Evolutionary conservation across 2,888 invertebrate species (phyloP), one percentile per base, ranked within the genome.

Genomic region (Cataglyphis albicans): DNA sequence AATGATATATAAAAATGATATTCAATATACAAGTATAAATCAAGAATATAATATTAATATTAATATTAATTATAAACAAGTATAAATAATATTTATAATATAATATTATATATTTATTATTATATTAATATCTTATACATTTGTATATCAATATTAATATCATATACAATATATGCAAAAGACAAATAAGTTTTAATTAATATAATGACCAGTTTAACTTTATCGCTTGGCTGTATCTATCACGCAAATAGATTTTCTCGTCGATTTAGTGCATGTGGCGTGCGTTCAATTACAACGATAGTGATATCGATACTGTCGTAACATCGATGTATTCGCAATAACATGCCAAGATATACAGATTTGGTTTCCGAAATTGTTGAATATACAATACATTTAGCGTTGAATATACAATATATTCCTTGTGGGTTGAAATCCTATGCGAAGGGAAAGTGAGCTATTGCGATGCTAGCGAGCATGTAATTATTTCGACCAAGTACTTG

Each of bases 211-310:
- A 83, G 68, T 84, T 83, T 32, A 21, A 87, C 82, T 86, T 83
- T 84, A 83, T 84, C 81, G 32, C 29, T 76, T 38, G 67, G 44
- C n/a, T 25, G 57, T 82, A 82, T 74, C 32, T 80, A 68, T 80
- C 70, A 83, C 64, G 80, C 52, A n/a, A 68, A 70, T 70, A 68
- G 25, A 70, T 57, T 52, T 68, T 35, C 38, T 29, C 72, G 83
- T 25, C 86, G 74, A 86, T 82, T 76, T 76, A 76, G 61, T 70
- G 78, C 78, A 70, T 67, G 85, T 82, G 83, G 74, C 84, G 81
- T 82, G 84, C 83, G 83, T 87, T 85, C 84, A 86, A 89, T 89
- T 87, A 86, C 76, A 85, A 87, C 85, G 80, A 88, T 83, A 88
- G 85, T 81, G 86, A 78, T 81, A 82, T 74, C 72, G 75, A 83